Percentiles rank a stretch among this genome's conserved stretches.
phyloP scores from a whole-genome alignment of 2,113 vertebrate species.

The Thunnus thynnus region DNA sequence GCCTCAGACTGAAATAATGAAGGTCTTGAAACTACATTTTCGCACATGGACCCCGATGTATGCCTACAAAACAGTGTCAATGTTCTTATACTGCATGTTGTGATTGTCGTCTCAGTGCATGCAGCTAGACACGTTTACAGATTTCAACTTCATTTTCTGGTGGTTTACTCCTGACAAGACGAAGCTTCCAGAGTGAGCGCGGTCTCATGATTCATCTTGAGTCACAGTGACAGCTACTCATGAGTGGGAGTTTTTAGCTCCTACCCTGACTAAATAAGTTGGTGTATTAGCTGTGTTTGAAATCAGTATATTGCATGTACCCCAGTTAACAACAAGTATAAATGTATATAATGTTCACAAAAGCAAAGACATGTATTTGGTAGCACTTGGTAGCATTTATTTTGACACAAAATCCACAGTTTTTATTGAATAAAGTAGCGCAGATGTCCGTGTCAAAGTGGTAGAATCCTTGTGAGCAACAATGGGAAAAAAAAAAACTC shows the following conservation, averaged over 20 bases:
- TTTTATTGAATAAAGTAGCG: slow-evolving; percentile 64
- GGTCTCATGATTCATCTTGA: slow-evolving; percentile 47
- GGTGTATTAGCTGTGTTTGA: background rate
- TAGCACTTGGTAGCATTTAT: slow-evolving; percentile 75
- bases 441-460: slow-evolving; percentile 44
- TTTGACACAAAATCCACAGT: slow-evolving; percentile 80
- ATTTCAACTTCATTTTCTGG: background rate
- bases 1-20: background rate
- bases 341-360: background rate
- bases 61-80: background rate
- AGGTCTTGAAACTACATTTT: background rate
- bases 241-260: slow-evolving; percentile 51
- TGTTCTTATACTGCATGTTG: background rate
- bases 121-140: background rate
- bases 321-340: background rate
- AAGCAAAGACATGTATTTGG: slow-evolving; percentile 28
- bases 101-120: background rate
- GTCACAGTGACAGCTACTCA: slow-evolving; percentile 31
- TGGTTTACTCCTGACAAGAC: slow-evolving; percentile 9
- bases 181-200: slow-evolving; percentile 19
- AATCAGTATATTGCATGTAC: slow-evolving; percentile 6
- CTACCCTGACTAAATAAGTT: slow-evolving; percentile 9
- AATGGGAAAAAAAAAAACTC: slow-evolving; percentile 32
- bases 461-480: slow-evolving; percentile 34
- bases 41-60: background rate